Base-by-base conservation (phyloP, 2,113 vertebrate species). In the Helogale parvula region DNA sequence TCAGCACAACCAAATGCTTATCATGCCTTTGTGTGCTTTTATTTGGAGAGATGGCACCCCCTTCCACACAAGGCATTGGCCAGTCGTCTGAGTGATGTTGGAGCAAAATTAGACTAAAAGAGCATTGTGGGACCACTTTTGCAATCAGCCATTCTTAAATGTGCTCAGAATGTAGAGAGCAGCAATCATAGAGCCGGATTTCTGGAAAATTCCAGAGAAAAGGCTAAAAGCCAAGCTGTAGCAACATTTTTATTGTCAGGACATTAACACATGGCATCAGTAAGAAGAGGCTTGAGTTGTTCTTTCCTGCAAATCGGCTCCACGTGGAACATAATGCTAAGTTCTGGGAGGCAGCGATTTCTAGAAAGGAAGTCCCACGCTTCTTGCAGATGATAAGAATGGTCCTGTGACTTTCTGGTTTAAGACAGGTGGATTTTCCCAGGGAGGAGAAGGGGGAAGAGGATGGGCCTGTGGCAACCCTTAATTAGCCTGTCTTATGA, bases 11-110 rank as follows among this genome's bases (percentile, higher is more conserved):
- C 72, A 25, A 6, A 45, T 17, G 9, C 38, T 63, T 66, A 25
- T 29, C 45, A n/a, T 13, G 60, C 27, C 1, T 3, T 66, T 91
- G 33, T 31, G 3, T 1, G 6, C 23, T 88, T 6, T 14, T 21
- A 2, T 4, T 14, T 21, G 31, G 82, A 60, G 68, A 16, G 7
- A 12, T 11, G 12, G 63, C 0, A 3, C 11, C 25, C 3, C 1
- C 33, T 12, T 16, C 14, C 27, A 29, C 4, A 2, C 2, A 0
- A 14, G 0, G 13, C 7, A 0, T n/a, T 0, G 0, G 45, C 54
- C 15, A 25, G 0, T 38, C 14, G 12, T n/a, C 35, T 38, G 12
- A 72, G 29, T 0, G 3, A 29, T 3, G 17, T 2, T 3, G 35
- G 31, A 47, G 31, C 41, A 71, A 71, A 87, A 69, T 76, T 4